Percentiles rank a stretch among this genome's conserved stretches.
Conservation (phyloP, 2,113 vertebrate species). For the Calidris pygmaea region DNA sequence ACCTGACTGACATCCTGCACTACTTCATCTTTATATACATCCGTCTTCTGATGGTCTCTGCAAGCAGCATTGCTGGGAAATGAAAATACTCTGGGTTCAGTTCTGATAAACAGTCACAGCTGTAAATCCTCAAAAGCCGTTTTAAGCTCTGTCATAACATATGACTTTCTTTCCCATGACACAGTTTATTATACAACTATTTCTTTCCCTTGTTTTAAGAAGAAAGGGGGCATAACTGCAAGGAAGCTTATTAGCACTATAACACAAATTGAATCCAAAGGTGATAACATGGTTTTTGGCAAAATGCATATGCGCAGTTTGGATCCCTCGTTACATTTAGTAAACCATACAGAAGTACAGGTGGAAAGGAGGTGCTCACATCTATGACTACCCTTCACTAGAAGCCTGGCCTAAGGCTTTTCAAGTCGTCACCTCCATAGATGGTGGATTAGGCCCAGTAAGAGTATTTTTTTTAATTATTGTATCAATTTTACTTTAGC, state of each 20-base stretch:
- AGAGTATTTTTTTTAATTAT: background rate
- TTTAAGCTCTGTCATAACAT: background rate
- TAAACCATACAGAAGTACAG: background rate
- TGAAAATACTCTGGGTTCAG: background rate
- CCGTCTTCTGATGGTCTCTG: rapidly evolving
- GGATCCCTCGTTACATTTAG: background rate
- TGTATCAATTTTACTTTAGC: background rate
- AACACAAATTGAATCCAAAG: background rate
- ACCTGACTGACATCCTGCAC: background rate
- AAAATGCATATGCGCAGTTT: background rate
- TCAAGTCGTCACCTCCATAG: background rate
- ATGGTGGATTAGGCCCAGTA: background rate
- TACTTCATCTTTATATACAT: rapidly evolving
- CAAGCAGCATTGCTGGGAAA: background rate
- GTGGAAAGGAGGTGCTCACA: background rate
- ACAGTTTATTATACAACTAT: background rate
- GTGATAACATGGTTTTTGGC: background rate
- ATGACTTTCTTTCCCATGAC: background rate
- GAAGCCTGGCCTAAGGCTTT: background rate
- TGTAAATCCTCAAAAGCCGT: constrained; percentile 4
- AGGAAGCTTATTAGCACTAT: background rate
- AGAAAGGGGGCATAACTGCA: background rate
- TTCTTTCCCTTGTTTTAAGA: background rate
- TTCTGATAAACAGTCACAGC: background rate
- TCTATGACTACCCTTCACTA: background rate